Conservation (phyloP, 2,113 vertebrate species). For the Megalops atlanticus region DNA sequence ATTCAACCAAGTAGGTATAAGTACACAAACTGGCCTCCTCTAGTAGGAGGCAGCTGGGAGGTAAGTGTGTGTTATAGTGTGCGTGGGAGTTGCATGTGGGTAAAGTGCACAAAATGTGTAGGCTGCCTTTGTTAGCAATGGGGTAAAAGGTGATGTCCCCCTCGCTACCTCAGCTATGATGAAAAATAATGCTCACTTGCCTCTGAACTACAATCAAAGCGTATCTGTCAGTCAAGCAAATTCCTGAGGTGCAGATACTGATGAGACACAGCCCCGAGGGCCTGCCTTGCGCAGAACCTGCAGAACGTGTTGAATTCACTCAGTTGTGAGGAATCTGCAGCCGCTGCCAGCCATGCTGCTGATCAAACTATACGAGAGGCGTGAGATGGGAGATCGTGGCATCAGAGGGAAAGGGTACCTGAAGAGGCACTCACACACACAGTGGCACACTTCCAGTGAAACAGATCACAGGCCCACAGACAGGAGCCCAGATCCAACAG, state of each 20-base stretch:
- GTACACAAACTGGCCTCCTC: too few species aligned
- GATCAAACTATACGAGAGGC: too few species aligned
- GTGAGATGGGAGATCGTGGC: not conserved
- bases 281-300: not conserved
- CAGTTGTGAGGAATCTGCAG: not conserved
- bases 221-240: not conserved
- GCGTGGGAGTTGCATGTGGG: too few species aligned
- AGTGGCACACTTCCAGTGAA: too few species aligned
- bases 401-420: too few species aligned
- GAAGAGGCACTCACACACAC: too few species aligned
- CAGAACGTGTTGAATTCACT: not conserved
- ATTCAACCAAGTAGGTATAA: too few species aligned
- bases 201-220: not conserved
- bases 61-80: too few species aligned
- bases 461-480: too few species aligned
- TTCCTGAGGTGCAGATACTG: not conserved
- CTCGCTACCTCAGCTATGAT: not conserved
- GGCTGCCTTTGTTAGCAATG: too few species aligned
- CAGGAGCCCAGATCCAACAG: not conserved
- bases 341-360: not conserved
- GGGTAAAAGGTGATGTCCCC: not conserved
- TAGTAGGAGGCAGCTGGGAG: too few species aligned
- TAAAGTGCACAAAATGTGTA: too few species aligned
- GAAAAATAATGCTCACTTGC: not conserved
- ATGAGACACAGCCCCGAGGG: not conserved